Evolutionary conservation across 2,888 invertebrate species (phyloP).

Genomic region (Polydrusus pterygomalis): DNA sequence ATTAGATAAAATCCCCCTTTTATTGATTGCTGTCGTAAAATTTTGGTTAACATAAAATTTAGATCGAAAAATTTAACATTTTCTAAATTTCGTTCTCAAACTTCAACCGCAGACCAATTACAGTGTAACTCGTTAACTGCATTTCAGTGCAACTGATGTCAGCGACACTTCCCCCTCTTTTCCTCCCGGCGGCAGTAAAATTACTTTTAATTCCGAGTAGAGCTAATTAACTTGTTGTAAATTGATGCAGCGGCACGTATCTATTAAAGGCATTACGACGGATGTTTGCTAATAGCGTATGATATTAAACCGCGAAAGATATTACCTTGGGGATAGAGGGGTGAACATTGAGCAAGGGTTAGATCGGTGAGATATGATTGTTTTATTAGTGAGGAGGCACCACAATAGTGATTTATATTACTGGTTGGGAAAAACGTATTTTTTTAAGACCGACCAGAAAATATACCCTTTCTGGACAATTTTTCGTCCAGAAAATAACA

Average conservation of each 20-base stretch:
- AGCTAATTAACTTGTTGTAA: conserved; percentile 14
- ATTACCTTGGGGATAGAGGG: neutral
- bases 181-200: neutral
- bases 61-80: no score
- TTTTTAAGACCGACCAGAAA: neutral
- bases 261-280: neutral
- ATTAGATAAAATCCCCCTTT: no score
- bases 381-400: neutral
- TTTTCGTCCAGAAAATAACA: no score
- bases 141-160: conserved; percentile 9
- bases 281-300: conserved; percentile 14
- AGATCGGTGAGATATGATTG: neutral
- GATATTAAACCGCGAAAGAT: conserved; percentile 11
- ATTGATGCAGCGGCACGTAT: conserved; percentile 24
- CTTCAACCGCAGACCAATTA: neutral
- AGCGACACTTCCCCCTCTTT: conserved; percentile 3
- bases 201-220: neutral
- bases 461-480: no score
- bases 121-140: neutral
- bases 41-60: no score
- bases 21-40: no score
- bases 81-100: no score
- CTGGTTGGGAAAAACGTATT: neutral
- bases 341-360: neutral
- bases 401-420: neutral